Conservation (phyloP, 23 tunicate species). For the Ciona savignyi region DNA sequence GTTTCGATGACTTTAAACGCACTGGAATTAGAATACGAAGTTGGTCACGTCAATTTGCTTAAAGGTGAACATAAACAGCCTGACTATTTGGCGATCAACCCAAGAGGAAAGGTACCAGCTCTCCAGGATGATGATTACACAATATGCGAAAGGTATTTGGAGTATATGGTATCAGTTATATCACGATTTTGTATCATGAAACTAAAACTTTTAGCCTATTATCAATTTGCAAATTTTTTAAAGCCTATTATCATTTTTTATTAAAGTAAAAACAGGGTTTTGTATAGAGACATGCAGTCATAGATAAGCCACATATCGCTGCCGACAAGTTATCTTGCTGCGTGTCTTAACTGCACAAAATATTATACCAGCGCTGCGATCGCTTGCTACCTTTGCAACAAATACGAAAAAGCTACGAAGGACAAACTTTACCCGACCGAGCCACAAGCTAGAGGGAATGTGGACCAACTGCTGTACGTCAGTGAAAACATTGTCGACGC, state of each 20-base stretch:
- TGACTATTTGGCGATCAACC: neutral
- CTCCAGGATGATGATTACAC: neutral
- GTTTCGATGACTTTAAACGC: neutral
- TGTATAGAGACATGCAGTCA: too few species aligned
- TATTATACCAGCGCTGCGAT: neutral
- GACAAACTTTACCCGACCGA: neutral
- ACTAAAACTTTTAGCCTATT: too few species aligned
- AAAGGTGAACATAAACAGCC: neutral
- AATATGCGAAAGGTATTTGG: constrained; percentile 8
- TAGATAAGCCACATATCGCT: too few species aligned
- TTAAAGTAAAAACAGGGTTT: too few species aligned
- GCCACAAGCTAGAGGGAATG: neutral
- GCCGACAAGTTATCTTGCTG: too few species aligned
- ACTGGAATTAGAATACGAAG: neutral
- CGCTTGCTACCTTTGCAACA: neutral
- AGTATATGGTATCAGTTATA: too few species aligned
- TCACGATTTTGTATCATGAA: too few species aligned
- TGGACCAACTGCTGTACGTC: neutral
- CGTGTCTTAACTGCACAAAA: too few species aligned
- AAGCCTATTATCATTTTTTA: too few species aligned
- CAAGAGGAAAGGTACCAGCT: constrained; percentile 5
- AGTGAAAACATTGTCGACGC: neutral
- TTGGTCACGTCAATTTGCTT: neutral
- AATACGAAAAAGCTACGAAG: neutral
- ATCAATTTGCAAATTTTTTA: too few species aligned